Evolutionary conservation across 2,888 invertebrate genomes (phyloP), one percentile per base, ranked within the genome.

Genomic region (Microdon myrmicae): DNA sequence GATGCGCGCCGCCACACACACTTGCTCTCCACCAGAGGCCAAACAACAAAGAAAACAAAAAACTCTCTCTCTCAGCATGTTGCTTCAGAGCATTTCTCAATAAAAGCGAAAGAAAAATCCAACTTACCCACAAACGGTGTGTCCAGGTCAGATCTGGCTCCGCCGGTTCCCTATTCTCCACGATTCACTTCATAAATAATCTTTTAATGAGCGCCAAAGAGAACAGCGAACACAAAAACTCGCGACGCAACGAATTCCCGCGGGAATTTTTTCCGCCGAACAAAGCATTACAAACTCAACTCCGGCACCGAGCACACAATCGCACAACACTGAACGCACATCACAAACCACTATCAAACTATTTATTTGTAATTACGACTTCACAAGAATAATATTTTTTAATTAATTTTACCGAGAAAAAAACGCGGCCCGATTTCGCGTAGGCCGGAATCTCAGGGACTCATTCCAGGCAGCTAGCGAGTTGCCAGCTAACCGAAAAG

Each of bases 351-450:
- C 34, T 13, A 32, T 19, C 29, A 64, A 64, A 64, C 64, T 58
- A 64, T 64, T 64, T 64, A 64, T 58, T 64, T 56, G 64, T 58
- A 64, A 64, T 64, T 64, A 64, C 53, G 45, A 34, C 23, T 48
- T 38, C 53, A 39, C 39, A 19, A 41, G 39, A 55, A 55, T 55
- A 45, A 47, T 58, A 64, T 64, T 58, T 64, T 64, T 64, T 64
- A 58, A 64, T 64, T 58, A 58, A 58, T 64, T 64, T 64, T 64
- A 64, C 53, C 58, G 64, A 31, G 64, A 64, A 64, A 64, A 64
- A 64, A 58, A 47, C 32, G 20, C 44, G 41, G 56, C 45, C 45
- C 26, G 45, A 17, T 16, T 37, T 25, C 17, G 17, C 14, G n/a
- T n/a, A n/a, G 28, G 32, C 14, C 19, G 14, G 29, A 39, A 38